Conservation (phyloP, 2,113 vertebrate species). For the Urocitellus parryii region DNA sequence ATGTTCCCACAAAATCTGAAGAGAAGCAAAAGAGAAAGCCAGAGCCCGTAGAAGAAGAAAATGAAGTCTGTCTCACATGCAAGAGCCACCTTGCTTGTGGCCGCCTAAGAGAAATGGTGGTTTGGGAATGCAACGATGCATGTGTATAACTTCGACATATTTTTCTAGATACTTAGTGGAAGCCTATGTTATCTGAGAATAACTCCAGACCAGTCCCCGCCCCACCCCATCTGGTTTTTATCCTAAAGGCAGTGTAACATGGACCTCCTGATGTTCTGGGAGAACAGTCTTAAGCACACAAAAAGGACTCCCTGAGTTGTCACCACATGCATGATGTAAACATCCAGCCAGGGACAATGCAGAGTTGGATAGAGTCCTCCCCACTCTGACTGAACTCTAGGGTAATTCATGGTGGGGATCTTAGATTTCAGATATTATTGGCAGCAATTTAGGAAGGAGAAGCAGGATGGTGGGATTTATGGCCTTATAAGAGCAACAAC, state of each 20-base stretch:
- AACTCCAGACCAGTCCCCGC: neutral
- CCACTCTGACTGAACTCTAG: neutral
- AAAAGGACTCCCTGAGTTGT: slow-evolving; percentile 3
- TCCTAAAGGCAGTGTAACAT: neutral
- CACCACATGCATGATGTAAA: neutral
- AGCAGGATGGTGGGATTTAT: neutral
- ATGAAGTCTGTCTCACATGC: neutral
- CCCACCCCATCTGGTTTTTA: neutral
- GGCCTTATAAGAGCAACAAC: slow-evolving; percentile 37
- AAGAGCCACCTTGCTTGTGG: neutral
- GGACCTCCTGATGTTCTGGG: neutral
- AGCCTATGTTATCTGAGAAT: neutral
- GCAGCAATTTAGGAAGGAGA: slow-evolving; percentile 2
- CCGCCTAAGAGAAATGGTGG: neutral
- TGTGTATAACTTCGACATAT: neutral
- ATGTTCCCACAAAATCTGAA: neutral
- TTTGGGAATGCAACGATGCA: neutral
- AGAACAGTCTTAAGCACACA: neutral
- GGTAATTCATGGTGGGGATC: neutral
- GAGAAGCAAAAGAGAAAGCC: neutral
- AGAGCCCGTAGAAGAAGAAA: neutral
- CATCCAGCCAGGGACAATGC: neutral
- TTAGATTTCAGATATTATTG: slow-evolving; percentile 40
- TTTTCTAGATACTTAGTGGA: neutral
- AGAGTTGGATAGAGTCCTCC: neutral